Base-by-base conservation (phyloP, 2,113 vertebrate genomes). In the Chascanopsetta lugubris region DNA sequence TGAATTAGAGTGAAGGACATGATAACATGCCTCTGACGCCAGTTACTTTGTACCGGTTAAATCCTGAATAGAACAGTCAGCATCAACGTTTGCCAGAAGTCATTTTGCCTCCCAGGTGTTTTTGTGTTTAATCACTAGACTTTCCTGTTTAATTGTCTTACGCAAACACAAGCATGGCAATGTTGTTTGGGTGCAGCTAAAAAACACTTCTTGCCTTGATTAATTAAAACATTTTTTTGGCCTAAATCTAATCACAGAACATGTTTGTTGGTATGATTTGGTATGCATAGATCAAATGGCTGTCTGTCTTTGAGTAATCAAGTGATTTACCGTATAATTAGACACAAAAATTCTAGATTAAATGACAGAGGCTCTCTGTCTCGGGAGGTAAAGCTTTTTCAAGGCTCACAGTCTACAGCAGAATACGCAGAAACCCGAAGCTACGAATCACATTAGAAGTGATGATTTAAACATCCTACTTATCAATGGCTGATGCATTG, bases 401-500 rank as follows among this genome's bases (percentile, higher is more conserved):
- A 25, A n/a, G 38, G 54, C 13, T 50, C 9, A 32, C 24, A 46
- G 43, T 60, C 17, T 36, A 11, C 22, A 54, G 24, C 24, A 30
- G 40, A 55, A 57, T 58, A 51, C 20, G n/a, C 49, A 63, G 51
- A 11, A 49, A 64, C 47, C 20, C 6, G 47, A 75, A 47, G 56
- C 60, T 38, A 50, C 69, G 68, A 61, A 61, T 29, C 26, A 22
- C 32, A 69, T 54, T 54, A 56, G 43, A 49, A 64, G 18, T 25
- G 26, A 80, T 25, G 8, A 61, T 43, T 63, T 63, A 79, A 75
- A 76, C 59, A 50, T 59, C 21, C 56, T 49, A 47, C 64, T 47
- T 75, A 72, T 84, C 71, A 87, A 61, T 82, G 82, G 73, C 85
- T 88, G 78, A 82, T 85, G 79, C 76, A 71, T 82, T 76, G 72